Conservation (phyloP, 2,888 invertebrate species). For the Drosophila prostipennis region DNA sequence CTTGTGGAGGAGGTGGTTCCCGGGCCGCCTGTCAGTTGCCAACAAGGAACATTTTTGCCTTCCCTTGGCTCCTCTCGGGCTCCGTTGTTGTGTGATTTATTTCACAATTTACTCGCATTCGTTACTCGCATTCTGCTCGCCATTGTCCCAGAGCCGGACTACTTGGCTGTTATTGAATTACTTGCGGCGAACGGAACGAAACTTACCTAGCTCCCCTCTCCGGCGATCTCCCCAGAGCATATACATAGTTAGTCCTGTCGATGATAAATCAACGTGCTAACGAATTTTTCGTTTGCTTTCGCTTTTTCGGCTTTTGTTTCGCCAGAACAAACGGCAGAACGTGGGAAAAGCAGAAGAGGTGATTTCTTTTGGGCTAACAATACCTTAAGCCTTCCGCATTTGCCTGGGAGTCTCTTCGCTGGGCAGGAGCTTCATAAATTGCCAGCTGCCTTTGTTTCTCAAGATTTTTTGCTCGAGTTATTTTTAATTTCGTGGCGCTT, state of each 20-base stretch:
- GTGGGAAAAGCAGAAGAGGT: slow-evolving; percentile 5
- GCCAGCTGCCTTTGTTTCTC: slow-evolving; percentile 67
- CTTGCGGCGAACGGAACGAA: slow-evolving; percentile 36
- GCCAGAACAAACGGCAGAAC: not conserved
- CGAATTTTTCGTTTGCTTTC: slow-evolving; percentile 58
- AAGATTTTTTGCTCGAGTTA: slow-evolving; percentile 75
- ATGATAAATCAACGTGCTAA: slow-evolving; percentile 73
- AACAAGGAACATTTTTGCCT: slow-evolving; percentile 45
- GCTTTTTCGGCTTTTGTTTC: slow-evolving; percentile 41
- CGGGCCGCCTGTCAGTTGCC: slow-evolving; percentile 59
- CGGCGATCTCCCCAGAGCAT: not conserved
- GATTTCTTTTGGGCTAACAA: slow-evolving; percentile 44
- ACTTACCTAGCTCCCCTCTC: slow-evolving; percentile 38
- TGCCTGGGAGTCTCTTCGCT: not conserved
- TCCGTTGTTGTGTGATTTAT: slow-evolving; percentile 64
- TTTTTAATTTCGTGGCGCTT: slow-evolving; percentile 74
- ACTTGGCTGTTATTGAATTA: slow-evolving; percentile 69
- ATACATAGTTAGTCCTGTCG: slow-evolving; percentile 40
- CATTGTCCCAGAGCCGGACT: slow-evolving; percentile 20
- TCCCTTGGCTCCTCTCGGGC: not conserved
- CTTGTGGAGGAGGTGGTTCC: not conserved
- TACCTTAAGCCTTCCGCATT: slow-evolving; percentile 66
- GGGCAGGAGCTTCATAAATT: slow-evolving; percentile 70
- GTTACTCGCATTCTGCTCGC: slow-evolving; percentile 35
- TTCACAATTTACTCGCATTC: slow-evolving; percentile 75